Evolutionary conservation across 1,140 invertebrate genomes (phyloP).

Genomic region (Oncopodura yosiiana): DNA sequence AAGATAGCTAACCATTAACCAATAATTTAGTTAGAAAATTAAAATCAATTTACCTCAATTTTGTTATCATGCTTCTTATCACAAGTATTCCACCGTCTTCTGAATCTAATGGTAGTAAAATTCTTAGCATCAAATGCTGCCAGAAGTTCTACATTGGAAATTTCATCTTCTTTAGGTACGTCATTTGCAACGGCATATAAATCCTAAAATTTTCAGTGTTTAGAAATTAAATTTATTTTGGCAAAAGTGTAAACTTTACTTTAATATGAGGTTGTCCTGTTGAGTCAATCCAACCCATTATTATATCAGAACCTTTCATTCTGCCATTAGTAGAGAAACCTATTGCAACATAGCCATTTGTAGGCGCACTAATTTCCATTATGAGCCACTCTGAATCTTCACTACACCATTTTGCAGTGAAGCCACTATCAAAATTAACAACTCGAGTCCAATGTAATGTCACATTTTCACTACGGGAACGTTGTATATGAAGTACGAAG

Average conservation of each 20-base stretch:
- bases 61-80: no score
- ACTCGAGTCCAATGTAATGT: constrained; percentile 12
- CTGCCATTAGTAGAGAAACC: constrained; percentile 58
- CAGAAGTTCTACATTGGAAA: neutral
- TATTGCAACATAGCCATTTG: constrained; percentile 60
- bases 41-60: no score
- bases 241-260: constrained; percentile 42
- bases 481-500: no score
- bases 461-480: neutral
- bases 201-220: no score
- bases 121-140: neutral
- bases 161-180: neutral
- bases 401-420: neutral
- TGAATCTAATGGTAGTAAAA: neutral
- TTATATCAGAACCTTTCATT: constrained; percentile 68
- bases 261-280: constrained; percentile 53
- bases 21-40: no score
- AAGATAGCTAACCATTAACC: no score
- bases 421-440: neutral
- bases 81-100: neutral
- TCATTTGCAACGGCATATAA: neutral
- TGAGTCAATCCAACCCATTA: constrained; percentile 67
- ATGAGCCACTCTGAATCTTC: constrained; percentile 5
- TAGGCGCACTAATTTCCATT: constrained; percentile 43
- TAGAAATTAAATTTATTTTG: no score